Percentiles rank a stretch among this genome's conserved stretches.
Conservation (phyloP, 1,140 invertebrate species). For the Ganaspis sp. region DNA sequence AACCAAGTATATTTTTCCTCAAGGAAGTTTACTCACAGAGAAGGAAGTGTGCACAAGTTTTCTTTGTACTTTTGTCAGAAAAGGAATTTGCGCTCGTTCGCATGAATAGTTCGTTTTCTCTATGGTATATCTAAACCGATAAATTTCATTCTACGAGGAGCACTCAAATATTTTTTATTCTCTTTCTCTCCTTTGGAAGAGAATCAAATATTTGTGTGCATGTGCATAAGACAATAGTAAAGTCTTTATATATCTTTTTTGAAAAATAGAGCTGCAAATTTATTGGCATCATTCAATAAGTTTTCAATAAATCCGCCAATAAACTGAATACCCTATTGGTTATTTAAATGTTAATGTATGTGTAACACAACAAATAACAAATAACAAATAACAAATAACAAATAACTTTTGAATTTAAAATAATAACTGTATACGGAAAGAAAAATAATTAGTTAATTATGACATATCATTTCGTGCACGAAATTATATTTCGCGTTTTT, state of each 20-base stretch:
- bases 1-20: not conserved
- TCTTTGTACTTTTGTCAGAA: not conserved
- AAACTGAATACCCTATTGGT: no score
- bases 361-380: no score
- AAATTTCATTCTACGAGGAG: not conserved
- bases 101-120: slow-evolving; percentile 1
- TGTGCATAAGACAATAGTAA: not conserved
- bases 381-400: no score
- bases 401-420: no score
- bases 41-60: not conserved
- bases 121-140: not conserved
- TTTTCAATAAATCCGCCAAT: no score
- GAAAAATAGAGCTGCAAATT: no score
- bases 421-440: no score
- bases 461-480: no score
- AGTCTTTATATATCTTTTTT: not conserved
- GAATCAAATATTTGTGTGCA: not conserved
- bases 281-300: no score
- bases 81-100: not conserved
- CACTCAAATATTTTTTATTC: not conserved
- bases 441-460: no score
- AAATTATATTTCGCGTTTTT: no score
- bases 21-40: not conserved
- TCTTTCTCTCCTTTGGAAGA: not conserved
- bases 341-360: no score